Evolutionary conservation across 2,113 vertebrate genomes (phyloP).

Genomic region (Andinoacara biseriatus): DNA sequence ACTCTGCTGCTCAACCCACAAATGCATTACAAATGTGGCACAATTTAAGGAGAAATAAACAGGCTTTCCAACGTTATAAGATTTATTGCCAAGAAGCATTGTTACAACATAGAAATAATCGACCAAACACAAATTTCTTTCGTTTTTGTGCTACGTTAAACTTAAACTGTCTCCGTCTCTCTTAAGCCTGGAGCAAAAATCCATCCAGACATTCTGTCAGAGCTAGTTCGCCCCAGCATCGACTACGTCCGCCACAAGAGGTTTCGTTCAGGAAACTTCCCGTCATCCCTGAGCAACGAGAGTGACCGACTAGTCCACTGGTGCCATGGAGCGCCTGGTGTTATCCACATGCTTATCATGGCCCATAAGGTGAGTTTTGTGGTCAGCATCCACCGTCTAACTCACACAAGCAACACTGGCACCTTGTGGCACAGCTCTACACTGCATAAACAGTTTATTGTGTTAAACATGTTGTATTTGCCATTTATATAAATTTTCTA

Average conservation of each 20-base stretch:
- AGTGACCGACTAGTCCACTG: slow-evolving; percentile 95
- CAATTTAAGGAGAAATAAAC: no score
- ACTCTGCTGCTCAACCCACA: no score
- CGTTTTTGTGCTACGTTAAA: neutral
- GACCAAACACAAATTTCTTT: no score
- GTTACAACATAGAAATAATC: no score
- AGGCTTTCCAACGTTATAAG: no score
- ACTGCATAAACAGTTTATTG: slow-evolving; percentile 2
- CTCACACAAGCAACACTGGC: slow-evolving; percentile 9
- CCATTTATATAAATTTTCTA: neutral
- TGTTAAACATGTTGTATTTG: neutral
- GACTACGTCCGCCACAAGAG: slow-evolving; percentile 96
- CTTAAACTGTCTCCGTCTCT: neutral
- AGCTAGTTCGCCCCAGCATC: slow-evolving; percentile 93
- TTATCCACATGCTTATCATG: slow-evolving; percentile 91
- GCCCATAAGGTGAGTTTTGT: slow-evolving; percentile 85
- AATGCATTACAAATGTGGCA: no score
- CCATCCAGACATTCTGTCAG: slow-evolving; percentile 83
- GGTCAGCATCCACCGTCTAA: neutral
- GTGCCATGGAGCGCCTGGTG: slow-evolving; percentile 95
- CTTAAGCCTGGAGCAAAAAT: slow-evolving; percentile 88
- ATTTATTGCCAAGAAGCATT: no score
- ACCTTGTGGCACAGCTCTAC: slow-evolving; percentile 9
- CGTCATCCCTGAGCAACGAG: slow-evolving; percentile 95
- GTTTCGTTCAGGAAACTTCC: slow-evolving; percentile 96